Conservation (phyloP, 2,797 vertebrate genomes). For the Rhabdomys pumilio region DNA sequence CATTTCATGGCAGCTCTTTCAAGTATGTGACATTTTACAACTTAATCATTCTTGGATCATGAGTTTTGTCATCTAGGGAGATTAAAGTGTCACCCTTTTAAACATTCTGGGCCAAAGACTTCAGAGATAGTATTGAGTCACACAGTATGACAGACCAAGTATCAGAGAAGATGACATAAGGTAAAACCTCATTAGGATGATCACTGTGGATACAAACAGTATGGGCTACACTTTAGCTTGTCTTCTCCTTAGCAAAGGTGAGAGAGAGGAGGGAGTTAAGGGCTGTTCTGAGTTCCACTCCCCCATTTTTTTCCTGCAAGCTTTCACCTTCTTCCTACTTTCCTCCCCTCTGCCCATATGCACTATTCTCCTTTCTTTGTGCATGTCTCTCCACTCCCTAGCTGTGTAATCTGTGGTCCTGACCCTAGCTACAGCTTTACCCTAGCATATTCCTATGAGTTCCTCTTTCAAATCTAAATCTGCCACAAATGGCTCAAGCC, state of each 20-base stretch:
- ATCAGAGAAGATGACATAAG: not conserved
- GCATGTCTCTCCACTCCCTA: not conserved
- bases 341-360: not conserved
- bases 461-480: not conserved
- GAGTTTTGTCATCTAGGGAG: not conserved
- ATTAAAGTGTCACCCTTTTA: conserved; percentile 27
- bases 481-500: not conserved
- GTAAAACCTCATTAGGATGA: conserved; percentile 7
- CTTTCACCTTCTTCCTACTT: not conserved
- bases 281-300: not conserved
- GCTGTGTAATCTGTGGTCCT: not conserved
- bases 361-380: not conserved
- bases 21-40: conserved; percentile 33
- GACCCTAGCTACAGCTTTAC: not conserved
- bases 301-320: too few relatives aligned
- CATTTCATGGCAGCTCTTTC: not conserved
- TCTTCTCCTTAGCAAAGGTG: not conserved
- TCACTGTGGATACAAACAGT: not conserved
- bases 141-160: not conserved
- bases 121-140: not conserved
- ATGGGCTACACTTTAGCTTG: not conserved
- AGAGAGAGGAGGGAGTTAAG: not conserved
- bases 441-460: not conserved
- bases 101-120: not conserved
- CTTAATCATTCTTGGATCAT: not conserved